These are phyloP conservation scores for Sander vitreus DNA, from an alignment of 2,113 vertebrate genomes.

Conservation along the genomic window DNA sequence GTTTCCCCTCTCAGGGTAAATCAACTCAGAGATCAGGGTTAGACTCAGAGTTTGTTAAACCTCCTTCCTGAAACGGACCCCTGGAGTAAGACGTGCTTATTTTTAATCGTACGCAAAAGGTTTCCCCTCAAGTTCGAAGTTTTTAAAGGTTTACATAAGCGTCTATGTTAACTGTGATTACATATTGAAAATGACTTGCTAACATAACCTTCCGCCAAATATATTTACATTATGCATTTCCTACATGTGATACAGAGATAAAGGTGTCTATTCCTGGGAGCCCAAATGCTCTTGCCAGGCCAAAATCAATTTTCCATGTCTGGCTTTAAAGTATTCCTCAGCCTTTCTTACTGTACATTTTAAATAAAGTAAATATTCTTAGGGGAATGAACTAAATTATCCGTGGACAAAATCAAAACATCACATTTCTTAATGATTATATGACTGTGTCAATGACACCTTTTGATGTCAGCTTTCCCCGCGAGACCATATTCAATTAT, in stretches of 20 bases:
- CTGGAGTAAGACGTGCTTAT: not conserved
- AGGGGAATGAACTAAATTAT: not conserved
- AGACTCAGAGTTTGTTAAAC: too few relatives aligned
- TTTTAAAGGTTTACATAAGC: not conserved
- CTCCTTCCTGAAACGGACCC: too few relatives aligned
- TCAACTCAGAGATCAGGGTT: too few relatives aligned
- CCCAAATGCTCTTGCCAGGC: not conserved
- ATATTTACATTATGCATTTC: slow-evolving; percentile 1
- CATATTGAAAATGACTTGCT: not conserved
- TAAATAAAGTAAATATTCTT: slow-evolving; percentile 47
- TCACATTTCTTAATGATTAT: slow-evolving; percentile 50
- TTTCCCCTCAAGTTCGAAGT: not conserved
- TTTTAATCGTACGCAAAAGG: not conserved
- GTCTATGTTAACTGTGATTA: not conserved
- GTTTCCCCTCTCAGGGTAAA: too few relatives aligned
- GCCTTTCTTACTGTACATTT: slow-evolving; percentile 10
- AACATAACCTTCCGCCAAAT: not conserved
- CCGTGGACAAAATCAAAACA: slow-evolving; percentile 43
- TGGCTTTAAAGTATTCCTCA: not conserved
- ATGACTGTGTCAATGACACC: slow-evolving; percentile 33
- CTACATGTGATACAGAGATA: not conserved
- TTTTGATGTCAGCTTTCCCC: slow-evolving; percentile 43
- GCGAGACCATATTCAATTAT: slow-evolving; percentile 57
- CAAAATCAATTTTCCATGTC: slow-evolving; percentile 5
- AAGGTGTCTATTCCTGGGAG: not conserved